Evolutionary conservation across 2,888 invertebrate species (phyloP), one percentile per base, ranked within the genome.

Genomic region (Tenthredo distinguenda): DNA sequence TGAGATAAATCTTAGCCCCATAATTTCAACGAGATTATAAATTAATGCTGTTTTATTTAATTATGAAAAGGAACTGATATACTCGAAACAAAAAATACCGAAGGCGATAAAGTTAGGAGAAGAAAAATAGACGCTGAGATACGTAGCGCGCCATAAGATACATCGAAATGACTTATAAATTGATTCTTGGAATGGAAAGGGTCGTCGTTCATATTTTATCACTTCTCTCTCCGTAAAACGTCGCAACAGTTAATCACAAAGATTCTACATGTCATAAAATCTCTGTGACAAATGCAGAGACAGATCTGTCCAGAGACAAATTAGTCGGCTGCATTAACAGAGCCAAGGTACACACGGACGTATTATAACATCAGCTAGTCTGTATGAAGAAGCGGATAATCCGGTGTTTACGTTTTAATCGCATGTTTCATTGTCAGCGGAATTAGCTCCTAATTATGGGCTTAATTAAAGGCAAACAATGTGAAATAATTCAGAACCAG

Each of bases 401-500:
- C 18, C 6, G 31, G 26, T 50, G 26, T 76, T 76, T 50, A 47
- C 76, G 26, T 76, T 47, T 37, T 47, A 50, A 50, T 47, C 21
- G 9, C 4, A n/a, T 6, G 55, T 12, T 50, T 77, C 50, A 77
- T 31, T 18, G 77, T 50, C 47, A 77, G 50, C 50, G n/a, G n/a
- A 47, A 26, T 77, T 55, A 55, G n/a, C 34, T 34, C 50, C 26
- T 77, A 77, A 77, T 77, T 77, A 47, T 34, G 18, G 55, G 15
- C 15, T 15, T 77, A 77, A 77, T 77, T 26, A 77, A 55, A 77
- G 55, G 34, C 77, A 77, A 77, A 77, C 34, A 55, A 47, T 55
- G 21, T 34, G 50, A 31, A 47, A 50, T 31, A 77, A 77, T 74
- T 74, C 10, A 34, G 6, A 55, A 50, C 10, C 34, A 7, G 50